phyloP scores from a whole-genome alignment of 2,797 vertebrate species.

The Vireo griseus region DNA sequence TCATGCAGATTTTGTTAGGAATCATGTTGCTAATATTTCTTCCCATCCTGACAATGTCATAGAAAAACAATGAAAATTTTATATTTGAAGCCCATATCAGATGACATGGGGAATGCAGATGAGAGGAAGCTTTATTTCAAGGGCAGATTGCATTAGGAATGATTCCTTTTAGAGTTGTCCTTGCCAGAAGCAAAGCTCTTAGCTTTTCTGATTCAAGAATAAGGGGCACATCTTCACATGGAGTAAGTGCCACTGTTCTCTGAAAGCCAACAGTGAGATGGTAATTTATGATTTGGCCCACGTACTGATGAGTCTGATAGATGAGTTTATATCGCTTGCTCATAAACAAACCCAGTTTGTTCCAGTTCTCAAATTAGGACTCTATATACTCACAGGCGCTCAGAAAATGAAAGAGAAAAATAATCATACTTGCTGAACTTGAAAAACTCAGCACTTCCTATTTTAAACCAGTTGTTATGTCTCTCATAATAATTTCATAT shows the following conservation, averaged over 20 bases:
- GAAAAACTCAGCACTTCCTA: conserved; percentile 33
- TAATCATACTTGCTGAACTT: background rate
- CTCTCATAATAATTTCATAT: conserved; percentile 33
- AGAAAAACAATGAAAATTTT: conserved; percentile 50
- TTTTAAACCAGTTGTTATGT: conserved; percentile 26
- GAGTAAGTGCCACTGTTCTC: background rate
- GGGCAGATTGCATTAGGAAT: conserved; percentile 47
- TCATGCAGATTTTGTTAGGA: conserved; percentile 63
- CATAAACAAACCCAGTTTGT: conserved; percentile 15
- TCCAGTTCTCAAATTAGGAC: conserved; percentile 37
- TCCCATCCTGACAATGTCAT: conserved; percentile 19
- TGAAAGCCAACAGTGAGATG: background rate
- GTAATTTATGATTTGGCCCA: conserved; percentile 31
- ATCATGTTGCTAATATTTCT: conserved; percentile 59
- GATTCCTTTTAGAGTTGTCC: conserved; percentile 36
- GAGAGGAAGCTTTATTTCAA: conserved; percentile 63
- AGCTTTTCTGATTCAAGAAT: conserved; percentile 49
- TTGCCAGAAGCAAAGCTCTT: conserved; percentile 49
- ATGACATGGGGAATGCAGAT: conserved; percentile 41
- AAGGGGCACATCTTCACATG: background rate
- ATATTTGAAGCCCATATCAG: conserved; percentile 41
- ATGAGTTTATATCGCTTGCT: background rate
- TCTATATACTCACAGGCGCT: background rate
- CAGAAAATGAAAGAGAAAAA: conserved; percentile 33
- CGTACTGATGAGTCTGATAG: conserved; percentile 14